Conservation (phyloP, 2,888 invertebrate species). For the Caenorhabditis plicata region DNA sequence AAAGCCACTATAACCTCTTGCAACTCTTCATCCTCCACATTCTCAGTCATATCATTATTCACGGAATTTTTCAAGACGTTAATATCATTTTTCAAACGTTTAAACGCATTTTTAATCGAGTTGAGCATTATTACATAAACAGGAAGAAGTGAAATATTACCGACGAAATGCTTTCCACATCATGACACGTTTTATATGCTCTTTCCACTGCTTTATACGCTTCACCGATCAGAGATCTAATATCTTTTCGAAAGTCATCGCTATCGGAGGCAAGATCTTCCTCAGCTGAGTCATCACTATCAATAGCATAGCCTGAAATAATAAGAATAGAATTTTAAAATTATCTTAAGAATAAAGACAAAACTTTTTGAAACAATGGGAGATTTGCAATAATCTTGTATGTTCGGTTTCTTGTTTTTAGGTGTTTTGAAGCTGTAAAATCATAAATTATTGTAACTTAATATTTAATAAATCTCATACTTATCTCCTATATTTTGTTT, state of each 20-base stretch:
- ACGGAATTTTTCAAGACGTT: conserved; percentile 4
- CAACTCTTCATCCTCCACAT: neutral
- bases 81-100: conserved; percentile 1
- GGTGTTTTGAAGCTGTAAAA: too few relatives aligned
- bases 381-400: too few relatives aligned
- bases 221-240: conserved; percentile 17
- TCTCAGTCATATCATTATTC: neutral
- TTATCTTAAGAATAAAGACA: too few relatives aligned
- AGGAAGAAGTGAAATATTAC: neutral
- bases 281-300: neutral
- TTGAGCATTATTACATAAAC: neutral
- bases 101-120: neutral
- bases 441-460: too few relatives aligned
- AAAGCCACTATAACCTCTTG: neutral
- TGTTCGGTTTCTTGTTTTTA: too few relatives aligned
- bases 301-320: too few relatives aligned
- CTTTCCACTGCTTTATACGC: conserved; percentile 19
- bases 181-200: conserved; percentile 14
- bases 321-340: too few relatives aligned
- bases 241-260: conserved; percentile 1
- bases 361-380: neutral
- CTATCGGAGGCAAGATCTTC: neutral
- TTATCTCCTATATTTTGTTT: too few relatives aligned
- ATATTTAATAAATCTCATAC: too few relatives aligned
- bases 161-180: conserved; percentile 7